Percentiles rank a stretch among this genome's conserved stretches.
These are phyloP conservation scores for Physocephala rufipes DNA, from an alignment of 2,888 invertebrate species.

Conservation along the genomic window DNA sequence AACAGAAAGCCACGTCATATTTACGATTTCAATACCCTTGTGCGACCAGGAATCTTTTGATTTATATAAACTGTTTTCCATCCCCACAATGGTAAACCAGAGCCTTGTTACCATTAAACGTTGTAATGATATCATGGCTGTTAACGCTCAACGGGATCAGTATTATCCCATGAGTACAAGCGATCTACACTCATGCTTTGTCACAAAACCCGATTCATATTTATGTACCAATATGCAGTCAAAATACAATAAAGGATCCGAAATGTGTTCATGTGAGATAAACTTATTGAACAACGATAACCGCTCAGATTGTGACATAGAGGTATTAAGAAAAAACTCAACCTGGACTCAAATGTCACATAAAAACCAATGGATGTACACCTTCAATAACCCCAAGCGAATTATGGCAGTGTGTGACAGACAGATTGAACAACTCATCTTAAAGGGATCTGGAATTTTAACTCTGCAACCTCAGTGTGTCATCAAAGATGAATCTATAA, in stretches of 20 bases:
- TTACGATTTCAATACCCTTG: conserved; percentile 5
- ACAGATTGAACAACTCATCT: neutral
- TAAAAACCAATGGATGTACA: conserved; percentile 13
- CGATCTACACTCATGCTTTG: neutral
- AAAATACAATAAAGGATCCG: neutral
- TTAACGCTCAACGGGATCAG: conserved; percentile 1
- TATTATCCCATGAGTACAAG: neutral
- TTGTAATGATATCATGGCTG: neutral
- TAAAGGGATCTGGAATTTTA: neutral
- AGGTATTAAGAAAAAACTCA: conserved; percentile 3
- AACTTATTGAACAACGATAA: conserved; percentile 11
- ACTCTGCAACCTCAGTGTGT: conserved; percentile 2
- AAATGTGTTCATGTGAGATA: neutral
- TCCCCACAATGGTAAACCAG: neutral
- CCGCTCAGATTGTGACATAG: conserved; percentile 11
- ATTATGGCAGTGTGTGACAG: neutral
- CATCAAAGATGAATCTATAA: neutral
- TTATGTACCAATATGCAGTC: neutral
- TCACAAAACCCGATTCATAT: neutral
- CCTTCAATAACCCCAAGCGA: conserved; percentile 2
- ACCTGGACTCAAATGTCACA: conserved; percentile 2
- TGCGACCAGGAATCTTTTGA: neutral
- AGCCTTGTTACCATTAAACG: neutral
- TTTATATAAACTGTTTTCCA: neutral
- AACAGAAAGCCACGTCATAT: neutral